A percentile compares a stretch with the other conserved stretches of the same genome.
These are phyloP conservation scores for Colletes collaris DNA, from an alignment of 2,888 invertebrate genomes.

Conservation along the genomic window DNA sequence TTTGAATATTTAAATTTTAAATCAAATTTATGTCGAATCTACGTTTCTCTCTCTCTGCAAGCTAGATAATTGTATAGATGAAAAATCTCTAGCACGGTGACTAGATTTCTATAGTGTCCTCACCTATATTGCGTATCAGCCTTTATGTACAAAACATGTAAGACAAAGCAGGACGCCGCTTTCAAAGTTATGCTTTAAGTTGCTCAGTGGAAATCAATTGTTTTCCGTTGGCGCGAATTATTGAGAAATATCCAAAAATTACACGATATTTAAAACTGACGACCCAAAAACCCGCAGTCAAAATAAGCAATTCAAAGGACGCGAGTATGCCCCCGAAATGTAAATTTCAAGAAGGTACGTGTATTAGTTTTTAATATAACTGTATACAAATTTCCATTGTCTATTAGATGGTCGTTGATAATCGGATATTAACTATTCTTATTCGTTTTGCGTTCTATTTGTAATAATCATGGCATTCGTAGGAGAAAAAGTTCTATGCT, in stretches of 20 bases:
- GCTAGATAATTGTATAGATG: neutral
- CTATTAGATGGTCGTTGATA: slow-evolving; percentile 4
- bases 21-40: slow-evolving; percentile 13
- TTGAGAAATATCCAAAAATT: slow-evolving; percentile 27
- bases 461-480: slow-evolving; percentile 31
- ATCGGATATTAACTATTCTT: slow-evolving; percentile 13
- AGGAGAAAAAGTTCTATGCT: slow-evolving; percentile 96
- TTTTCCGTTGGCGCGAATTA: slow-evolving; percentile 50
- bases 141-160: slow-evolving; percentile 16
- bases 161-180: slow-evolving; percentile 34
- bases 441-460: neutral
- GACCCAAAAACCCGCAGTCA: slow-evolving; percentile 26
- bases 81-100: slow-evolving; percentile 19
- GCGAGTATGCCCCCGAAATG: slow-evolving; percentile 86
- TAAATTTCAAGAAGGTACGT: slow-evolving; percentile 89
- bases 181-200: slow-evolving; percentile 44
- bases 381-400: neutral
- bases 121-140: neutral
- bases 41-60: neutral
- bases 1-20: neutral
- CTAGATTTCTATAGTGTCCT: neutral
- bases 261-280: slow-evolving; percentile 29
- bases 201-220: slow-evolving; percentile 42
- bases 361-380: slow-evolving; percentile 3
- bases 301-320: slow-evolving; percentile 55